These are phyloP conservation scores for Drosophila nigromelanica DNA, from an alignment of 1,140 invertebrate species.

Conservation along the genomic window DNA sequence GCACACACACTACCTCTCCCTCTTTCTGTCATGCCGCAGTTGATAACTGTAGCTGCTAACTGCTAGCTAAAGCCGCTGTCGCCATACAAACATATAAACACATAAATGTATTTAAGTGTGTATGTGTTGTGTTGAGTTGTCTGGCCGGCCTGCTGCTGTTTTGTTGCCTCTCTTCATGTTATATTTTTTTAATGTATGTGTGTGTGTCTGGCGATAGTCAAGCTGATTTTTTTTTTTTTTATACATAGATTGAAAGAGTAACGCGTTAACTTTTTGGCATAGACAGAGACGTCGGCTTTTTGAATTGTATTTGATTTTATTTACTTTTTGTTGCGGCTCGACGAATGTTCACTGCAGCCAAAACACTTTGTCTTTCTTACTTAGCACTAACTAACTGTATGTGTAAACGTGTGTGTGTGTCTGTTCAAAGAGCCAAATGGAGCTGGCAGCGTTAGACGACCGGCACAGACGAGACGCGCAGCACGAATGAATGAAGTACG, in stretches of 20 bases:
- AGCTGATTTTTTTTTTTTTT: constrained; percentile 39
- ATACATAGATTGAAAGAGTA: constrained; percentile 53
- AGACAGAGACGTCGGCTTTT: constrained; percentile 41
- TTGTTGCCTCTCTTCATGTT: constrained; percentile 45
- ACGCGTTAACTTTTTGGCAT: constrained; percentile 50
- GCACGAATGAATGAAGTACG: constrained; percentile 78
- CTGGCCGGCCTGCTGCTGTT: constrained; percentile 59
- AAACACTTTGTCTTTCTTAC: constrained; percentile 57
- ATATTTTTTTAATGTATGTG: constrained; percentile 22
- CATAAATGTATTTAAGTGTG: constrained; percentile 2
- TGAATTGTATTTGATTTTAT: constrained; percentile 30
- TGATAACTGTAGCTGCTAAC: constrained; percentile 69
- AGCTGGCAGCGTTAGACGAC: constrained; percentile 49
- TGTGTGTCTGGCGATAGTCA: constrained; percentile 55
- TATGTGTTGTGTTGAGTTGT: constrained; percentile 52
- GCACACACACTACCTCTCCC: not conserved
- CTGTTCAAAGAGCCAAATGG: constrained; percentile 8
- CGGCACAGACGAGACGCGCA: constrained; percentile 71
- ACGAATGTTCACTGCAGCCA: constrained; percentile 29
- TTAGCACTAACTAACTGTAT: constrained; percentile 49
- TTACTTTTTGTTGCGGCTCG: constrained; percentile 29
- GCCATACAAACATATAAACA: constrained; percentile 16
- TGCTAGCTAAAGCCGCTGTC: constrained; percentile 43
- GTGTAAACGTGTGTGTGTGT: constrained; percentile 21
- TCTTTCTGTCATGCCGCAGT: constrained; percentile 38